These are phyloP conservation scores for Papilio polytes DNA, from an alignment of 1,140 invertebrate genomes.

Conservation along the genomic window DNA sequence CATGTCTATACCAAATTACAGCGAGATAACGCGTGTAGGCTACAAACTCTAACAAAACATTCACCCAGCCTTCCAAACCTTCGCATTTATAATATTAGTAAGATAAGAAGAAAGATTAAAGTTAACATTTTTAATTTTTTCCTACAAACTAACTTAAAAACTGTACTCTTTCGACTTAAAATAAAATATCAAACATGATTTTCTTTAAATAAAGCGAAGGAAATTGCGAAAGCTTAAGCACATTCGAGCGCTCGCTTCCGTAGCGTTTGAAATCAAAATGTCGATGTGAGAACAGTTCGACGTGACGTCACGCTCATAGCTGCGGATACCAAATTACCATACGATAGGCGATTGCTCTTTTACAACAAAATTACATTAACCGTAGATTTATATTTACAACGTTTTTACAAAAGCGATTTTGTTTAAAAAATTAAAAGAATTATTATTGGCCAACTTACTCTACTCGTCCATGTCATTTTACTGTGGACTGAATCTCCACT, in stretches of 20 bases:
- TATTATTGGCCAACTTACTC: too few species aligned
- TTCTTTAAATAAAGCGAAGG: background rate
- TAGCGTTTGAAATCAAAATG: slow-evolving; percentile 22
- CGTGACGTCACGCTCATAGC: background rate
- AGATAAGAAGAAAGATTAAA: too few species aligned
- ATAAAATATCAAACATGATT: background rate
- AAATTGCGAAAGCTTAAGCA: slow-evolving; percentile 16
- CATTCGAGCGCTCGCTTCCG: slow-evolving; percentile 15
- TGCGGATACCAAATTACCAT: background rate
- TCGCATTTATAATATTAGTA: too few species aligned
- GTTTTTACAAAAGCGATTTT: background rate
- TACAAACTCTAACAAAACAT: too few species aligned
- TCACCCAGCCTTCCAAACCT: too few species aligned
- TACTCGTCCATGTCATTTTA: too few species aligned
- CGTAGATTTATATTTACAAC: background rate
- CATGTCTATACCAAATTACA: too few species aligned
- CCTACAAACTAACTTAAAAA: too few species aligned
- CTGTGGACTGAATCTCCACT: too few species aligned
- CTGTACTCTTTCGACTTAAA: background rate
- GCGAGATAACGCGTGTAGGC: too few species aligned
- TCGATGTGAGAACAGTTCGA: background rate
- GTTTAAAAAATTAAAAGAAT: background rate
- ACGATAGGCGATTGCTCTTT: background rate
- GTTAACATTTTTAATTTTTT: too few species aligned
- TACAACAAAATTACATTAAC: background rate